A percentile compares a stretch with the other conserved stretches of the same genome.
Conservation (phyloP, 2,113 vertebrate species). For the Fulica atra region DNA sequence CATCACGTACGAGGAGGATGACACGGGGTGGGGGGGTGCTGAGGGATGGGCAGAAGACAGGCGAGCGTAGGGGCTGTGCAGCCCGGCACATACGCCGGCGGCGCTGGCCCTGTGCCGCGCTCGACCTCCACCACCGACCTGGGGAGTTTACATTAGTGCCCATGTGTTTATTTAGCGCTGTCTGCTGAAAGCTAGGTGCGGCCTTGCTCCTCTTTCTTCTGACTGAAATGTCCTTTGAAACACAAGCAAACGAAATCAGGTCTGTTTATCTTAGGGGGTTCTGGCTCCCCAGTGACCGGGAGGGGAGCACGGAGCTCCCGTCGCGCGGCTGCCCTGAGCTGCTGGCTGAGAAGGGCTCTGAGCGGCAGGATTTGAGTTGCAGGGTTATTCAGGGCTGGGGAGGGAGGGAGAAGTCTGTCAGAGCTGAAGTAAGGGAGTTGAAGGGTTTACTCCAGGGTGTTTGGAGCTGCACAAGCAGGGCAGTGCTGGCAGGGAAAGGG, state of each 20-base stretch:
- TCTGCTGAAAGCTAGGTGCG: conserved; percentile 4
- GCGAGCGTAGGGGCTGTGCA: not conserved
- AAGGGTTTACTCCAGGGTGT: not conserved
- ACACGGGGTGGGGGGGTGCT: not conserved
- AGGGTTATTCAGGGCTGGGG: not conserved
- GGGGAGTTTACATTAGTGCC: not conserved
- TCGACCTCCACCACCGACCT: not conserved
- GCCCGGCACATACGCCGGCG: conserved; percentile 43
- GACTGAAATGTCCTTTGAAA: conserved; percentile 51
- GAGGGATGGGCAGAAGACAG: not conserved
- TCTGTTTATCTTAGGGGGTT: conserved; percentile 8
- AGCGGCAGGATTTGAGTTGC: not conserved
- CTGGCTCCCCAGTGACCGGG: not conserved
- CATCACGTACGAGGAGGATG: conserved; percentile 57
- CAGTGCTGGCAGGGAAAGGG: not conserved
- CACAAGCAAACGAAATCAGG: not conserved
- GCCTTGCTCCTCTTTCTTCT: conserved; percentile 43
- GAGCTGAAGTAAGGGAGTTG: not conserved
- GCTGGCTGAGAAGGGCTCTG: not conserved
- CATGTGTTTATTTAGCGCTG: conserved; percentile 54
- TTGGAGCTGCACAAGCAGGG: not conserved
- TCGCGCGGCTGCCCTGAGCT: not conserved
- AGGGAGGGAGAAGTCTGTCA: not conserved
- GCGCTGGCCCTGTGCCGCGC: not conserved
- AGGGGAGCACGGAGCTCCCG: not conserved